Conservation (phyloP, 2,888 invertebrate genomes). For the Bedellia somnulentella region DNA sequence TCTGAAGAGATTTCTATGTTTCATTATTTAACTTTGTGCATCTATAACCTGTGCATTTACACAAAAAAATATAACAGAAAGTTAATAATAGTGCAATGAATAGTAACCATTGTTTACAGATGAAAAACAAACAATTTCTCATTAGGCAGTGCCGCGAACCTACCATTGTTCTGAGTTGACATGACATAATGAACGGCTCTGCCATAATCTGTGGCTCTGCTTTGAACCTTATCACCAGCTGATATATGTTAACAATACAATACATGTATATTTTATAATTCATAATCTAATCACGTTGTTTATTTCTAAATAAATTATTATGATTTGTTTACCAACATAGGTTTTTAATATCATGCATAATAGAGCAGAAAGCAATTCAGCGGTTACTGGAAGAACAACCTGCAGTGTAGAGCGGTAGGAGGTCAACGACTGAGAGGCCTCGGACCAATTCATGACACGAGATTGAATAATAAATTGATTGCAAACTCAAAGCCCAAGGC, state of each 20-base stretch:
- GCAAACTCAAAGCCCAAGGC: slow-evolving; percentile 42
- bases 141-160: slow-evolving; percentile 48
- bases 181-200: slow-evolving; percentile 38
- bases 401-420: slow-evolving; percentile 5
- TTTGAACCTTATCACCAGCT: too few species aligned
- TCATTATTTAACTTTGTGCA: too few species aligned
- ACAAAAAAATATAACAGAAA: too few species aligned
- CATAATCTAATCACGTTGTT: too few species aligned
- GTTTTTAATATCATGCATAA: too few species aligned
- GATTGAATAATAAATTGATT: slow-evolving; percentile 61
- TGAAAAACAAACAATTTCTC: slow-evolving; percentile 56
- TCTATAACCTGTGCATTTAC: too few species aligned
- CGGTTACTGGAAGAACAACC: slow-evolving; percentile 1
- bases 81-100: slow-evolving; percentile 39
- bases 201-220: background rate
- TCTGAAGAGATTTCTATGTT: too few species aligned
- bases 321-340: too few species aligned
- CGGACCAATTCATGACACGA: slow-evolving; percentile 60
- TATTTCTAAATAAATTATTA: too few species aligned
- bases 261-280: too few species aligned
- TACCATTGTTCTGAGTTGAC: slow-evolving; percentile 36
- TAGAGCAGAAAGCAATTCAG: too few species aligned
- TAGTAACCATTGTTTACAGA: slow-evolving; percentile 36
- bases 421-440: slow-evolving; percentile 49
- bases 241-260: too few species aligned